These are phyloP conservation scores for Prosopocoilus inquinatus DNA, from an alignment of 2,888 invertebrate species.

Conservation along the genomic window DNA sequence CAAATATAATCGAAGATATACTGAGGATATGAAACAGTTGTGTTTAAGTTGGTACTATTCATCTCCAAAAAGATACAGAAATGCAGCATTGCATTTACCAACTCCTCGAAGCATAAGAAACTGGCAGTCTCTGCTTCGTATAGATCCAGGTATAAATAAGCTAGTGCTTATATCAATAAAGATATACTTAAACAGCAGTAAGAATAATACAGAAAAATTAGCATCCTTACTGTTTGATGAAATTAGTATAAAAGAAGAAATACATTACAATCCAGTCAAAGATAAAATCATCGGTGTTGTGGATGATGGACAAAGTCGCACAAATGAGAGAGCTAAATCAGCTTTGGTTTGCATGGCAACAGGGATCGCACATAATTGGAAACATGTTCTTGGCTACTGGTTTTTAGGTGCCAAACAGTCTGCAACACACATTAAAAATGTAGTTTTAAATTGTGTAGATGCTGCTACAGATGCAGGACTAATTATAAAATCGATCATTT, in stretches of 20 bases:
- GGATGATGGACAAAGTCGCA: conserved; percentile 9
- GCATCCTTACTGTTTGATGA: conserved; percentile 16
- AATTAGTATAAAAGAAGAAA: conserved; percentile 5
- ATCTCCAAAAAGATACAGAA: conserved; percentile 15
- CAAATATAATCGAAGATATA: conserved; percentile 13
- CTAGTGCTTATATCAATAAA: conserved; percentile 10
- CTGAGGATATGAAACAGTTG: conserved; percentile 12
- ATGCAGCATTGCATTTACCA: conserved; percentile 10
- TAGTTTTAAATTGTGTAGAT: conserved; percentile 10
- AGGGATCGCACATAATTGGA: no score
- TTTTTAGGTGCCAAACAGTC: conserved; percentile 9
- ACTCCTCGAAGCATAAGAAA: conserved; percentile 14
- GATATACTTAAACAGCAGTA: conserved; percentile 2
- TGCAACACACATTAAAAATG: conserved; percentile 9
- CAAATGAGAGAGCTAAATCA: conserved; percentile 9
- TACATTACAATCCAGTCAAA: conserved; percentile 11
- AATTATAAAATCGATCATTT: conserved; percentile 10
- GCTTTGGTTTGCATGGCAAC: conserved; percentile 17
- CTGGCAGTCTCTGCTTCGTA: conserved; percentile 6
- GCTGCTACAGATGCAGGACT: conserved; percentile 10
- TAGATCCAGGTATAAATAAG: conserved; percentile 8
- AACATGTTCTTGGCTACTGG: conserved; percentile 16
- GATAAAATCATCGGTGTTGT: conserved; percentile 14
- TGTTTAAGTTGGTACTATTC: conserved; percentile 13
- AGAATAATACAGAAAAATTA: conserved; percentile 7